Evolutionary conservation across 1,140 invertebrate species (phyloP), one percentile per base, ranked within the genome.

Genomic region (Oryctes rhinoceros): DNA sequence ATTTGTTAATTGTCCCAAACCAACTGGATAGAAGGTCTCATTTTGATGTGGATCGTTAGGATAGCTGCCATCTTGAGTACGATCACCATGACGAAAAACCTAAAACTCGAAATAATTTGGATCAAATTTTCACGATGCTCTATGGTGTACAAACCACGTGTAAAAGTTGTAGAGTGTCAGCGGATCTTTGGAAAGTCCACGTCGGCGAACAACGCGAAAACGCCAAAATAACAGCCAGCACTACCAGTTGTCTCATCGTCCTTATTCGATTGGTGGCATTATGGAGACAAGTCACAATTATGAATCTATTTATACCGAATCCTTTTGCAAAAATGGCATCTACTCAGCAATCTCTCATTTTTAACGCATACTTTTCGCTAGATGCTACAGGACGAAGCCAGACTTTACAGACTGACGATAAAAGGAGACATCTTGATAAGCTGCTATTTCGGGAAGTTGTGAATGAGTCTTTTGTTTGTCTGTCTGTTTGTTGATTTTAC

Each of bases 21-120:
- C 94, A 80, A 90, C 90, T 10, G 91, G 90, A 94, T 94, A 95
- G 49, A 88, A 84, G 78, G 92, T 91, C 83, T 92, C 89, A 83
- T 90, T 91, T 82, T 93, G 89, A 35, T 80, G 24, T 4, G 93
- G 93, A 89, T 96, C 94, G 85, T 90, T 94, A 49, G 91, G 91
- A 82, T 94, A 96, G 4, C 90, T 89, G 53, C 87, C 83, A 5
- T 91, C 91, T 4, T 94, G 95, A 62, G 90, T 92, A 84, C 94
- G 89, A 81, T 94, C 94, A 44, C 94, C 94, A 90, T 96, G 94
- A 18, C 94, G 90, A 83, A 93, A 94, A 59, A 94, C 80, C 93
- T 94, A 78, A n/a, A 53, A 62, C 62, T 37, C 13, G n/a, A 30
- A 44, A 44, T 44, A 7, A 44, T 7, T 7, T 10, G 5, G 39